Evolutionary conservation across 1,140 invertebrate genomes (phyloP), one percentile per base, ranked within the genome.

Genomic region (Scaptomyza pallida): DNA sequence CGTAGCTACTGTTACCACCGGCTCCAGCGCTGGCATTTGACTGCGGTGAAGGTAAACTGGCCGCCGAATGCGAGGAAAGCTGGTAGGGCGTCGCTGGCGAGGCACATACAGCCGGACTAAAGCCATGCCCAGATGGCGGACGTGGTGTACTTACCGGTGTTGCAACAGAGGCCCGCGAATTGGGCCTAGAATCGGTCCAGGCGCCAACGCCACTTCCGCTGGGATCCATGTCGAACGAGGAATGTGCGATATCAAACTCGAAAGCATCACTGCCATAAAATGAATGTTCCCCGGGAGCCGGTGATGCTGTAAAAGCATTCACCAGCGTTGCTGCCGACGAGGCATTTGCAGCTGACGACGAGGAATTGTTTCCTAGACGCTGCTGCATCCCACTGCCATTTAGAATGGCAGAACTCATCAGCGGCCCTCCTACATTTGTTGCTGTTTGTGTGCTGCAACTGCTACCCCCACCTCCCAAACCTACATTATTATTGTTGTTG

Each of bases 401-500:
- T 13, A 94, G 92, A 33, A 94, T 93, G 17, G 94, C 93, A 26
- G 94, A 94, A 6, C 93, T 93, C 93, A 95, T 94, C 26, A 95
- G 89, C 0, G 94, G 94, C 0, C 94, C 94, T 33, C 94, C 94
- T 26, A 94, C 45, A 91, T 73, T 91, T 2, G 78, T 85, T 1
- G 78, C 82, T 8, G 89, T 81, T 48, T 90, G 88, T 6, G 83
- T 80, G 56, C 61, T 76, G 59, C 52, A 78, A n/a, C 43, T 60
- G 44, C 44, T 60, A 41, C 44, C 50, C 1, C 62, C 59, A 9
- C 54, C 17, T 4, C 23, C 8, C 1, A 30, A 6, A 30, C 43
- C 16, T n/a, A 13, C 9, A 21, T 21, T 61, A 44, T 17, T 61
- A 57, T 59, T 81, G 37, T 72, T 75, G 23, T 77, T 77, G 43